Evolutionary conservation across 2,113 vertebrate genomes (phyloP).

Genomic region (cattle (Bos taurus)): ARS-UCD2.0 NC_037352.1:17626501-17627000

Average conservation of each 20-base stretch:
- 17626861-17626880: not conserved
- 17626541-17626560: not conserved
- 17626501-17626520: not conserved
- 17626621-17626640: not conserved
- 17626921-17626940: not conserved
- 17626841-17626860: not conserved
- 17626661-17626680: not conserved
- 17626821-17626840: not conserved
- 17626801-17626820: not conserved
- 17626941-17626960: not conserved
- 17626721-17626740: not conserved
- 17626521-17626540: too few species aligned
- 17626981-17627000: not conserved
- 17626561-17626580: too few species aligned
- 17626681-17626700: not conserved
- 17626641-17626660: not conserved
- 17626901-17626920: not conserved
- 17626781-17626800: not conserved
- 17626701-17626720: not conserved
- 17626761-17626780: not conserved
- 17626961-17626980: not conserved
- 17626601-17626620: not conserved
- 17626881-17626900: not conserved
- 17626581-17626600: too few species aligned
- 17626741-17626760: not conserved